These are phyloP conservation scores for Drosophila aff. DNA, from an alignment of 1,140 invertebrate genomes.

Conservation along the genomic window DNA sequence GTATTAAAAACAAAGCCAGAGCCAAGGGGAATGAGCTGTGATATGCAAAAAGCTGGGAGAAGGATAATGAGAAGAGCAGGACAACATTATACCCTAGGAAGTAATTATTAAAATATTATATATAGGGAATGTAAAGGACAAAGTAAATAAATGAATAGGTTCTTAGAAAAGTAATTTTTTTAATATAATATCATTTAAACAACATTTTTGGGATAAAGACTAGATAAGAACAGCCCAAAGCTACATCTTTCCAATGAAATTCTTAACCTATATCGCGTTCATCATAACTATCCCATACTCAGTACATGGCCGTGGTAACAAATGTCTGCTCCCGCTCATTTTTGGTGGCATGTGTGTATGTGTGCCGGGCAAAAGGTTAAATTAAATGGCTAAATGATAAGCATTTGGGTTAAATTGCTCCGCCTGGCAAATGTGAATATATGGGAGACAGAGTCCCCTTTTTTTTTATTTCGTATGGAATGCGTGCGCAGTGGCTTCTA, in stretches of 20 bases:
- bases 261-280: no score
- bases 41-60: conserved; percentile 60
- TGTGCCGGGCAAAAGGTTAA: conserved; percentile 75
- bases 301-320: not conserved
- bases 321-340: conserved; percentile 29
- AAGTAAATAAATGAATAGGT: not conserved
- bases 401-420: conserved; percentile 81
- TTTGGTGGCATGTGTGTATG: conserved; percentile 41
- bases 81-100: not conserved
- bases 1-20: conserved; percentile 75
- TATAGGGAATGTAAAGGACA: no score
- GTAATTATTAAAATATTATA: not conserved
- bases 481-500: conserved; percentile 72
- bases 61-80: not conserved
- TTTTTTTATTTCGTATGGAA: conserved; percentile 12
- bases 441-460: conserved; percentile 31
- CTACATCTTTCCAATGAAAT: no score
- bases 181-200: not conserved
- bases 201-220: rapidly evolving
- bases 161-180: no score
- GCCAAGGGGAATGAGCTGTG: conserved; percentile 57
- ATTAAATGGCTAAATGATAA: conserved; percentile 84
- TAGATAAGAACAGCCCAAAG: no score
- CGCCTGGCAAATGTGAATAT: conserved; percentile 42
- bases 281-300: conserved; percentile 1